Evolutionary conservation across 2,888 invertebrate genomes (phyloP), one percentile per base, ranked within the genome.

Genomic region (Drosophila subsilvestris): DNA sequence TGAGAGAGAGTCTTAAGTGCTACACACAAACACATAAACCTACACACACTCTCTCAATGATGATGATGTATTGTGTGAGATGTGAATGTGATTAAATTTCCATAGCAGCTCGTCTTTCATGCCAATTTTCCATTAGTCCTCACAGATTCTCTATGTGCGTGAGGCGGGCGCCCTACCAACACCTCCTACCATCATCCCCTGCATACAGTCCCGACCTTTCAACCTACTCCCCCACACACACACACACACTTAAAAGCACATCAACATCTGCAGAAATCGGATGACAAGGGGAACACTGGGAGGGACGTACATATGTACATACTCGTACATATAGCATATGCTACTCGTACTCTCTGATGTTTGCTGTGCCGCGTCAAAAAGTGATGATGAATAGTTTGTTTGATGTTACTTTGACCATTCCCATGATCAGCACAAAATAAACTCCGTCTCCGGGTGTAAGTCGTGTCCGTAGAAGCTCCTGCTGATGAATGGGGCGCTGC

Each of bases 331-430:
- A 37, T 44, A 51, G 45, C 75, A 74, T 69, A 74, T 75, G 70
- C 62, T 67, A 44, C 54, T 37, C 37, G n/a, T 37, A 32, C 44
- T 67, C 55, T 77, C 47, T 70, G 63, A 73, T 75, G 75, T 83
- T 80, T 78, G 74, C 83, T 66, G 71, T 75, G 73, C 68, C 74
- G 79, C 83, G 86, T 88, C 86, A 88, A 85, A 70, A 78, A 74
- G 68, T 77, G 85, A 88, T 88, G 86, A 86, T 86, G 89, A 82
- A 86, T 86, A 87, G 86, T 88, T 88, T 86, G 89, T 88, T 88
- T 86, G 87, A 79, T 89, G 87, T 85, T 84, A 85, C 86, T 85
- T 81, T 85, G 86, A 88, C 85, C 88, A 76, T 79, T 70, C 69
- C 71, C 77, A 74, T 84, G 85, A 88, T 85, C 88, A 86, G 86